Conservation (phyloP, 2,113 vertebrate species). For the Promerops cafer region DNA sequence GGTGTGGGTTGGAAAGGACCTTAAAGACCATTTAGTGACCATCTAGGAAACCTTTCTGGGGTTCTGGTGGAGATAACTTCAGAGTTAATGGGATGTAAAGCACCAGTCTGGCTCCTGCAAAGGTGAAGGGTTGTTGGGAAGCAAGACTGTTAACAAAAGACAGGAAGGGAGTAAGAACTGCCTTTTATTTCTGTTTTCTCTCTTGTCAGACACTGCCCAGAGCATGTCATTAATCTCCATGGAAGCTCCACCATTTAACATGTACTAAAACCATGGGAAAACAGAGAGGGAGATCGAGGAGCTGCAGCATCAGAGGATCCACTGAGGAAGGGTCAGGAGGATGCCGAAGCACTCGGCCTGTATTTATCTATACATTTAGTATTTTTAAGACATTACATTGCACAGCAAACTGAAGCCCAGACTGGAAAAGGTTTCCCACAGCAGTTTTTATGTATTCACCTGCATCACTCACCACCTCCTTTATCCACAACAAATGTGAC, state of each 20-base stretch:
- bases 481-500: neutral
- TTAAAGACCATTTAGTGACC: neutral
- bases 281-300: neutral
- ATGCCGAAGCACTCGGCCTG: neutral
- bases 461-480: neutral
- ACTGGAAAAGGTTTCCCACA: neutral
- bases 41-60: neutral
- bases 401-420: neutral
- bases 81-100: fast-evolving
- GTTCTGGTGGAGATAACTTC: neutral
- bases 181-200: neutral
- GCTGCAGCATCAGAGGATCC: neutral
- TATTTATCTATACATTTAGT: too few relatives aligned
- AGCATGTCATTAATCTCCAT: neutral
- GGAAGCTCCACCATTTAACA: neutral
- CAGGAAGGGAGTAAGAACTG: neutral
- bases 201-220: neutral
- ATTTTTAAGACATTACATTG: too few relatives aligned
- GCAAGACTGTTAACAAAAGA: neutral
- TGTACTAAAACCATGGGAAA: neutral
- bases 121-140: neutral
- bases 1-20: neutral
- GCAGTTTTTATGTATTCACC: neutral
- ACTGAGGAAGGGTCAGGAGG: neutral
- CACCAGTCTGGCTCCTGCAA: neutral